These are phyloP conservation scores for Apamea epomidion DNA, from an alignment of 2,888 invertebrate species.

Conservation along the genomic window DNA sequence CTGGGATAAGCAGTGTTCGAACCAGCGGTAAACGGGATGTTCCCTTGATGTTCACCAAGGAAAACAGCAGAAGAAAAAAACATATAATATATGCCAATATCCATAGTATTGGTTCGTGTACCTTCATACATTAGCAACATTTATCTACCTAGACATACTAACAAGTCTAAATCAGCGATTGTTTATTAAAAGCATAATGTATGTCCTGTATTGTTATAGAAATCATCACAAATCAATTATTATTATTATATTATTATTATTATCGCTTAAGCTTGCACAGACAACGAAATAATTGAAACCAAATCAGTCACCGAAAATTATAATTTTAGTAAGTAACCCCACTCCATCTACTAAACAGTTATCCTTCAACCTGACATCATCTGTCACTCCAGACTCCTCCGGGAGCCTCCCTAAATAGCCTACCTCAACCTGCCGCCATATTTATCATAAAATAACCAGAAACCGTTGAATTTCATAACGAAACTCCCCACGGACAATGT, in stretches of 20 bases:
- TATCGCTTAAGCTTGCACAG: neutral
- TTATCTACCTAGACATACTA: neutral
- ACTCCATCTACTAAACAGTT: neutral
- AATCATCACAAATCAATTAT: too few species aligned
- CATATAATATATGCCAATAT: neutral
- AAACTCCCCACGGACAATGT: slow-evolving; percentile 50
- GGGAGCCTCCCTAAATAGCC: slow-evolving; percentile 22
- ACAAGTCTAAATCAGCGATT: neutral
- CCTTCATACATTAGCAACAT: neutral
- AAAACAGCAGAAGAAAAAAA: neutral
- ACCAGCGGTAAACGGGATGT: slow-evolving; percentile 13
- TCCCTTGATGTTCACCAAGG: slow-evolving; percentile 22
- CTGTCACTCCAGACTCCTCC: slow-evolving; percentile 27
- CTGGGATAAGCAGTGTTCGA: slow-evolving; percentile 57
- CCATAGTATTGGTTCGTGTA: neutral
- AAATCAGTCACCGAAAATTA: neutral
- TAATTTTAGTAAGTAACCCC: neutral
- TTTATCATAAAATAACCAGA: slow-evolving; percentile 39
- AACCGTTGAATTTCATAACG: slow-evolving; percentile 55
- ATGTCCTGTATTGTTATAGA: neutral
- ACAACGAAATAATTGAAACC: neutral
- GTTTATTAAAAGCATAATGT: neutral
- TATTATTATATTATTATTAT: too few species aligned
- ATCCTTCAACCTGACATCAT: slow-evolving; percentile 37
- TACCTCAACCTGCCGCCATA: slow-evolving; percentile 4